These are phyloP conservation scores for Orcinus orca DNA, from an alignment of 2,113 vertebrate genomes.

Conservation along the genomic window DNA sequence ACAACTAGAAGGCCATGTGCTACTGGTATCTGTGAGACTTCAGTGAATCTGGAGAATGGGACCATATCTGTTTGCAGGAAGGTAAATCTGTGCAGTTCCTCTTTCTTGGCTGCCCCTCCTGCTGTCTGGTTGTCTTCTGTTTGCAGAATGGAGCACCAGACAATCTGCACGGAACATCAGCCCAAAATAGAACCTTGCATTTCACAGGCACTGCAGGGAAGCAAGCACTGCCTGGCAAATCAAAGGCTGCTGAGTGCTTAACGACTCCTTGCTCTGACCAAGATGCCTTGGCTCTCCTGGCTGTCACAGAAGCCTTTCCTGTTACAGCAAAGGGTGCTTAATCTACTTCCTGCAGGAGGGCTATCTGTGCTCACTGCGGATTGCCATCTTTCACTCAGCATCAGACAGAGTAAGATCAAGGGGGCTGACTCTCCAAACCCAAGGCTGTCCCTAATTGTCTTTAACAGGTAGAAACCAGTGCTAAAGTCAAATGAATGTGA, in stretches of 20 bases:
- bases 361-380: neutral
- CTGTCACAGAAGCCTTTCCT: conserved; percentile 60
- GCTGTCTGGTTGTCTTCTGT: neutral
- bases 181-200: neutral
- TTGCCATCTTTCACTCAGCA: neutral
- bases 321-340: conserved; percentile 22
- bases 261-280: neutral
- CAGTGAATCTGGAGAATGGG: neutral
- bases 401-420: neutral
- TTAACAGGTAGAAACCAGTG: neutral
- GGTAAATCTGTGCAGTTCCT: neutral
- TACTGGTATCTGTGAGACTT: neutral
- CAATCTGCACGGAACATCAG: neutral
- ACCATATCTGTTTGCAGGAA: conserved; percentile 15
- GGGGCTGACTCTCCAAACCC: neutral
- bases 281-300: conserved; percentile 16
- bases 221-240: fast-evolving
- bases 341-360: conserved; percentile 73
- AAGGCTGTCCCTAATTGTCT: neutral
- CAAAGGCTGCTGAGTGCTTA: neutral
- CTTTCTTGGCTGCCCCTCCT: neutral
- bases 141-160: neutral
- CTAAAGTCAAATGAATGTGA: neutral
- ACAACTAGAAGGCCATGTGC: neutral
- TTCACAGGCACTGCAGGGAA: fast-evolving